phyloP scores from a whole-genome alignment of 2,888 invertebrate genomes.

The Sphaeridia pumilis region DNA sequence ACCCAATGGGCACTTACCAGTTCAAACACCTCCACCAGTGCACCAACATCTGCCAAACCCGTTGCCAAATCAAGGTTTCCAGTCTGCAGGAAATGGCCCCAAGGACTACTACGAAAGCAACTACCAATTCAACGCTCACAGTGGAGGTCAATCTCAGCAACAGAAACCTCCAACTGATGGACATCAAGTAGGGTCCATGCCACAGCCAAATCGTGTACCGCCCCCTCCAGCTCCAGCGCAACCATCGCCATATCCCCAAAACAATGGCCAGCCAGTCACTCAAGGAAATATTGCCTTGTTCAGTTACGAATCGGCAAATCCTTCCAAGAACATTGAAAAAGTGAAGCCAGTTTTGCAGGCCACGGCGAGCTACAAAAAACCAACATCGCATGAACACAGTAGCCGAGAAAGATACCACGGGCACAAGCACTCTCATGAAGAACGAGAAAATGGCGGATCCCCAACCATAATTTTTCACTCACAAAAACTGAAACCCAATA shows the following conservation, averaged over 20 bases:
- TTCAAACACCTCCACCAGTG: conserved; percentile 10
- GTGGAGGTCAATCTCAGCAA: too few species aligned
- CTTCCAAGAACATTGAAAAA: too few species aligned
- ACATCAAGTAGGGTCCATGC: not conserved
- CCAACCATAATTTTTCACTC: conserved; percentile 3
- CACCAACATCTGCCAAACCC: conserved; percentile 12
- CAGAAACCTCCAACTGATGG: too few species aligned
- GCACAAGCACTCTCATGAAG: not conserved
- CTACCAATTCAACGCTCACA: too few species aligned
- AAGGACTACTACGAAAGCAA: not conserved
- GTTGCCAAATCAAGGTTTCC: conserved; percentile 5
- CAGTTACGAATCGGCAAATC: too few species aligned
- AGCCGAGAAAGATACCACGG: not conserved
- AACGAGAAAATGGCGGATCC: not conserved
- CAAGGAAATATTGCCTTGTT: too few species aligned
- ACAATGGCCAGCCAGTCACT: too few species aligned
- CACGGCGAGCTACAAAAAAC: not conserved
- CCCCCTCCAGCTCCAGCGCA: not conserved
- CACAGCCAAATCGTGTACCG: not conserved
- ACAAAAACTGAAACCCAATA: not conserved
- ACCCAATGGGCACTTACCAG: conserved; percentile 2
- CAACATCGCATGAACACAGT: not conserved
- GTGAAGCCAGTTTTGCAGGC: not conserved
- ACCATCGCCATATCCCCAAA: too few species aligned
- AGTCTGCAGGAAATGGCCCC: not conserved